These are phyloP conservation scores for Knipowitschia caucasica DNA, from an alignment of 2,797 vertebrate genomes.

Conservation along the genomic window DNA sequence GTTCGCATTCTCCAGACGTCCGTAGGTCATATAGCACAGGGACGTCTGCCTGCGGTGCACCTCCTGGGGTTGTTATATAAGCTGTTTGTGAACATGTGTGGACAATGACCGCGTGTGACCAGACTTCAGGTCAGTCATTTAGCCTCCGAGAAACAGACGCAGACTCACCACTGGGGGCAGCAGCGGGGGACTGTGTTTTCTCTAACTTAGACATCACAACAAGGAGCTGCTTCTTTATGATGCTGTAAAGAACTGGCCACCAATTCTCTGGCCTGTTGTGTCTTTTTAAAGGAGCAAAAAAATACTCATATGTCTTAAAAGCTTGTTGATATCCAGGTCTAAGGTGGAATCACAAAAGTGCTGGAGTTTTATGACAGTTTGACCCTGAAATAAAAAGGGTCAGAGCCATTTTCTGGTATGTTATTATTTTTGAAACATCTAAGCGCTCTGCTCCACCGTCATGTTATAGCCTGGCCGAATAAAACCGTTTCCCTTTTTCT, in stretches of 20 bases:
- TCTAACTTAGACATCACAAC: constrained; percentile 19
- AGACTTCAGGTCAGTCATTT: constrained; percentile 53
- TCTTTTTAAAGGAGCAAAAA: constrained; percentile 57
- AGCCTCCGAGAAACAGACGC: constrained; percentile 33
- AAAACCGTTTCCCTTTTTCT: neutral
- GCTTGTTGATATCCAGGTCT: constrained; percentile 47
- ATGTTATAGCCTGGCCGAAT: neutral
- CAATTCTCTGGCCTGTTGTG: constrained; percentile 25
- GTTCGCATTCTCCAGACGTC: neutral
- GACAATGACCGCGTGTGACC: constrained; percentile 46
- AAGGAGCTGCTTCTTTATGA: constrained; percentile 38
- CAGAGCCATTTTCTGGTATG: constrained; percentile 10
- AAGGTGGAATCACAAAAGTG: constrained; percentile 17
- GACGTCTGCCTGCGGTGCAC: constrained; percentile 12
- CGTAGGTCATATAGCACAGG: neutral
- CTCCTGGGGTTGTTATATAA: constrained; percentile 21
- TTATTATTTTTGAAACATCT: constrained; percentile 22
- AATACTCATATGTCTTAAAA: constrained; percentile 63
- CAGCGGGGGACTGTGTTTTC: constrained; percentile 6
- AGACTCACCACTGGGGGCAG: constrained; percentile 19
- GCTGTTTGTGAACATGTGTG: constrained; percentile 36
- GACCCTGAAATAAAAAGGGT: constrained; percentile 11
- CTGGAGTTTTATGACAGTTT: constrained; percentile 17
- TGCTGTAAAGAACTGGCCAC: constrained; percentile 40
- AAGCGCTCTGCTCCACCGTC: neutral